Percentiles rank a stretch among this genome's conserved stretches.
Evolutionary conservation across 2,797 vertebrate genomes (phyloP).

Genomic region (Anguilla obscura): DNA sequence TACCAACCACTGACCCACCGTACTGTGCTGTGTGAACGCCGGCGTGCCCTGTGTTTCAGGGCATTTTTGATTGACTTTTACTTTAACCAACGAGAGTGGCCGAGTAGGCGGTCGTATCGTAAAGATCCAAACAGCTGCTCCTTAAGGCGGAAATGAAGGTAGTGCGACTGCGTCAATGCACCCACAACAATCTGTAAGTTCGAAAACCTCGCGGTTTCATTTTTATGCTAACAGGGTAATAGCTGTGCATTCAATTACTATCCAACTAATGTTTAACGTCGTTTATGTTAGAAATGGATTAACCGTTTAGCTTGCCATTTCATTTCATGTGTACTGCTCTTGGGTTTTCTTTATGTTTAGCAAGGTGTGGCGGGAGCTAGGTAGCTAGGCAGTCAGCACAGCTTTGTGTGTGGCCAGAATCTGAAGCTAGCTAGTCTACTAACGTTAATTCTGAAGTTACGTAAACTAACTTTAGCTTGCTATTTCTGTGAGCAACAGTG

Average conservation of each 20-base stretch:
- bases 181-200: neutral
- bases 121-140: conserved; percentile 42
- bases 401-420: neutral
- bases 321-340: neutral
- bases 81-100: conserved; percentile 30
- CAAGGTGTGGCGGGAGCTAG: neutral
- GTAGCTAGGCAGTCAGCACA: neutral
- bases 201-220: neutral
- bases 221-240: neutral
- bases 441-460: neutral
- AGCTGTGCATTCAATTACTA: no score
- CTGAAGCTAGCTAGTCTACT: neutral
- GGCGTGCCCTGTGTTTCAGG: neutral
- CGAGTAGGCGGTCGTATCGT: neutral
- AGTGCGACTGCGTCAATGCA: neutral
- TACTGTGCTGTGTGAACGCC: no score
- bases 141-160: conserved; percentile 42
- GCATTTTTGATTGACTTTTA: conserved; percentile 11
- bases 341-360: neutral
- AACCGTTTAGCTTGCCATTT: no score
- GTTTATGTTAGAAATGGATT: no score
- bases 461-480: neutral
- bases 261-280: no score
- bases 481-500: neutral
- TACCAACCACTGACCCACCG: no score